Base-by-base conservation (phyloP, 2,113 vertebrate species). In the Rhombomys opimus region DNA sequence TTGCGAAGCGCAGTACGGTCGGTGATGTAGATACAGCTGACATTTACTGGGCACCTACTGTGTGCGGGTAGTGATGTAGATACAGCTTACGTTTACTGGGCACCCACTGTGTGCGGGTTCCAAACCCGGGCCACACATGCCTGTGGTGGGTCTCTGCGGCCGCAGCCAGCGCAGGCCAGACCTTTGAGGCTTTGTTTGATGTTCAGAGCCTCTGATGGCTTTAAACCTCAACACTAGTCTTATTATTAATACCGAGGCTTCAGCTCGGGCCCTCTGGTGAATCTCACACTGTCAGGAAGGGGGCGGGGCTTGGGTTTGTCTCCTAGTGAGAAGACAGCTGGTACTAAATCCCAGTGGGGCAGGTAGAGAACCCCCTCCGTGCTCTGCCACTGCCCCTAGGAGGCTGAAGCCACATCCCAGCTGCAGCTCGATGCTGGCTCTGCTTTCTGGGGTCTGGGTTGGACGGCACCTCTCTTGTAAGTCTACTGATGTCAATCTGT, bases 181-280 rank as follows among this genome's bases (percentile, higher is more conserved):
- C 12, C 2, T 30, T 0, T 57, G 89, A 78, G 30, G 82, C 50
- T 75, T 78, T 91, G 91, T 89, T 96, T 93, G 61, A 90, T 75
- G 0, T 77, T 94, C 82, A 75, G 94, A 94, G 81, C 73, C 27
- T 9, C 91, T 92, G 90, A 82, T 54, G 89, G 93, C 30, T 92
- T 96, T 52, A 93, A 98, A 67, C 96, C 91, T 97, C 97, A 93
- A 78, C 61, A 46, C 8, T 1, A 20, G 30, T 91, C 96, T 97
- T 90, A 72, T 97, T 97, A 96, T 50, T 65, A 27, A 97, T 89
- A 41, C 85, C 93, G 65, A 96, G 75, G 68, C 46, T 46, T 46
- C 52, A 72, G 2, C 32, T 50, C 12, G 46, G 57, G 54, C 54
- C 38, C 82, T 87, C 90, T 93, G 94, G 35, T 70, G 17, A 87